Base-by-base conservation (phyloP, 2,797 vertebrate genomes). In the Falco biarmicus region DNA sequence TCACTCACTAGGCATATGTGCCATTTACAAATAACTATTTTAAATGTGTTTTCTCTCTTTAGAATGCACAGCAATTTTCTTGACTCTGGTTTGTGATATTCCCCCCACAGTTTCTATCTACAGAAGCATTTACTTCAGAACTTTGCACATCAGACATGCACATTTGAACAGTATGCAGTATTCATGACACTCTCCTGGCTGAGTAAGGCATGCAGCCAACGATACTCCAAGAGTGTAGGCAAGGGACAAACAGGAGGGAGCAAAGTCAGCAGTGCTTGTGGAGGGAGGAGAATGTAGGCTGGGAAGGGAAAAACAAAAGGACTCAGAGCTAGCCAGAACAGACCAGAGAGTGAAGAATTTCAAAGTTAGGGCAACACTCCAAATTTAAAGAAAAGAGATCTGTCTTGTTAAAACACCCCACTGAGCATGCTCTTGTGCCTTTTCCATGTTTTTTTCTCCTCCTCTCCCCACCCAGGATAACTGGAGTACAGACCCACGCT, bases 141-240 rank as follows among this genome's bases (percentile, higher is more conserved):
- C 59, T 75, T 54, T 92, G 69, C 90, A 73, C 69, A 85, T 91
- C 89, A 97, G 93, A 92, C 90, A 65, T 21, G 78, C 89, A 87
- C 65, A 87, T 45, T 94, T 93, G 86, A 95, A 75, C 87, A 94
- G 89, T 26, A 91, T 89, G 93, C 91, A 92, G 92, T 85, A 96
- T 95, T 96, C 92, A 92, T 85, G 86, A 85, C 48, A 34, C 53
- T 61, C 25, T 32, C 51, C 75, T 85, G 87, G 70, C 95, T 91
- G 82, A 74, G 81, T 25, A 78, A 89, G 89, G 89, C 89, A 54
- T 16, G 74, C 43, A 92, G 95, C 84, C 95, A 95, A 15, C 5
- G 82, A 89, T 71, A 80, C 65, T 70, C 59, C 28, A 78, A 57
- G 75, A 57, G 68, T 0, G 9, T 87, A 61, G 91, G 95, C 91